phyloP scores from a whole-genome alignment of 2,888 invertebrate species.

The Protodeltote pygarga region DNA sequence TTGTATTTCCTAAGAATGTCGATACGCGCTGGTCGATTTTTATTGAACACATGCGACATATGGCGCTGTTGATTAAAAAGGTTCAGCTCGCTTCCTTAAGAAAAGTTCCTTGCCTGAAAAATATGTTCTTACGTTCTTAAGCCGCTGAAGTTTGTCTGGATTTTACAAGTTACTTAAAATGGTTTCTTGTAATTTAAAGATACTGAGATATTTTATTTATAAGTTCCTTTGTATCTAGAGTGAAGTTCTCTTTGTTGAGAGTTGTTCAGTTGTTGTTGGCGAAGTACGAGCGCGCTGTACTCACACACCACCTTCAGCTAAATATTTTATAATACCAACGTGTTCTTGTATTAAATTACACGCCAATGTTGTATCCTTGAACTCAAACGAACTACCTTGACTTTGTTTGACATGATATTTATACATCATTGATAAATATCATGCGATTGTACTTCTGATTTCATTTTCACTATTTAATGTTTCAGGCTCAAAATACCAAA shows the following conservation, averaged over 20 bases:
- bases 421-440: slow-evolving; percentile 7
- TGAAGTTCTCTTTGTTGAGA: slow-evolving; percentile 40
- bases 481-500: no score
- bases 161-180: slow-evolving; percentile 21
- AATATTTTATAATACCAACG: slow-evolving; percentile 35
- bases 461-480: slow-evolving; percentile 16
- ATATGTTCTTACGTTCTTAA: slow-evolving; percentile 18
- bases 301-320: slow-evolving; percentile 12
- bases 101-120: slow-evolving; percentile 8
- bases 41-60: slow-evolving; percentile 29
- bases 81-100: slow-evolving; percentile 9
- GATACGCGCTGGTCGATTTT: no score
- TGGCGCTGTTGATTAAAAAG: slow-evolving; percentile 40
- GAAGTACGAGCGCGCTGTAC: no score
- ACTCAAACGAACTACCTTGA: slow-evolving; percentile 22
- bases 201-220: slow-evolving; percentile 47
- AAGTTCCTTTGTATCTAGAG: slow-evolving; percentile 44
- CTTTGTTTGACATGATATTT: slow-evolving; percentile 16
- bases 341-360: slow-evolving; percentile 22
- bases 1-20: no score
- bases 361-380: slow-evolving; percentile 29
- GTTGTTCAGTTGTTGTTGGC: slow-evolving; percentile 25
- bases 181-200: slow-evolving; percentile 29
- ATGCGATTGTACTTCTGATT: slow-evolving; percentile 6
- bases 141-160: slow-evolving; percentile 11